Evolutionary conservation across 2,888 invertebrate species (phyloP).

Genomic region (Mesorhabditis spiculigera): DNA sequence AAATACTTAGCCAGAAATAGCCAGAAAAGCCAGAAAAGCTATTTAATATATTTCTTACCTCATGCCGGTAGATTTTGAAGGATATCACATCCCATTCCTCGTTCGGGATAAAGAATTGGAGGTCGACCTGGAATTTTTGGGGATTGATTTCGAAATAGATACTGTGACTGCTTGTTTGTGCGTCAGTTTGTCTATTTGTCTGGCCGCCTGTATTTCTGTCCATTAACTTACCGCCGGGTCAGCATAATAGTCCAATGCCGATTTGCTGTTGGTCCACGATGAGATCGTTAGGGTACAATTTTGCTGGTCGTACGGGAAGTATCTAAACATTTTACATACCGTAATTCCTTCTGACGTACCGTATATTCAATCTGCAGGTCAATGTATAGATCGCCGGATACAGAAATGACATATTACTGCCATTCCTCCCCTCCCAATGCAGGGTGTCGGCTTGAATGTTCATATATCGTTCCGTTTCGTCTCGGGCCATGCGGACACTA

Average conservation of each 20-base stretch:
- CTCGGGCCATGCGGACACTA: conserved; percentile 53
- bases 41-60: conserved; percentile 25
- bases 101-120: conserved; percentile 52
- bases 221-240: conserved; percentile 38
- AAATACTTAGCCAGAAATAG: background rate
- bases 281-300: conserved; percentile 56
- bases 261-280: conserved; percentile 55
- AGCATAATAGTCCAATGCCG: conserved; percentile 54
- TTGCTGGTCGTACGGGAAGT: conserved; percentile 56
- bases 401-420: conserved; percentile 48
- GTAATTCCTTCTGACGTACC: conserved; percentile 15
- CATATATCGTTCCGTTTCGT: conserved; percentile 57
- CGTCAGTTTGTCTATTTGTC: no score
- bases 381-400: conserved; percentile 57
- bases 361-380: conserved; percentile 47
- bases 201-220: no score
- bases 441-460: conserved; percentile 46
- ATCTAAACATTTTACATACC: conserved; percentile 24
- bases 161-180: no score
- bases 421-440: conserved; percentile 43
- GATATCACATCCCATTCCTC: conserved; percentile 56
- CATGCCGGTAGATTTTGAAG: conserved; percentile 52
- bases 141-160: no score
- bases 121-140: conserved; percentile 28
- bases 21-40: background rate